These are phyloP conservation scores for Sarcophilus harrisii DNA, from an alignment of 2,797 vertebrate genomes.

Conservation along the genomic window DNA sequence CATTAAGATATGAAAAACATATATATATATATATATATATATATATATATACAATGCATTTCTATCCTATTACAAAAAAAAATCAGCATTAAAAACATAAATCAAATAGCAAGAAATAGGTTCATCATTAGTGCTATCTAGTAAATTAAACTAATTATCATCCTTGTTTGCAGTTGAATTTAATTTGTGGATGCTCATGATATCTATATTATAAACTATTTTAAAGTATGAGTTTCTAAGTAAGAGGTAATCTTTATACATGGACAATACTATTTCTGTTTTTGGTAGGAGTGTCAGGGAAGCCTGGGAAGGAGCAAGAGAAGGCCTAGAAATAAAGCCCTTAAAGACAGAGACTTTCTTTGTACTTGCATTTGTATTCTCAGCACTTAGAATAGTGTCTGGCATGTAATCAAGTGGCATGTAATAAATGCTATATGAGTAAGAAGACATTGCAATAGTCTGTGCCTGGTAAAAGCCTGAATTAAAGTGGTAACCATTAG, in stretches of 20 bases:
- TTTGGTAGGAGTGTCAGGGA: background rate
- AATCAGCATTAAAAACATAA: conserved; percentile 55
- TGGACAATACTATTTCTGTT: background rate
- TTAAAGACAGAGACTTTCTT: background rate
- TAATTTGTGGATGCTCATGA: conserved; percentile 50
- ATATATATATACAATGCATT: background rate
- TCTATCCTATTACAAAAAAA: conserved; percentile 48
- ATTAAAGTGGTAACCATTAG: background rate
- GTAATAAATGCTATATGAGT: background rate
- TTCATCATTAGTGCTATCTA: conserved; percentile 44
- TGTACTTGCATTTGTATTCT: background rate
- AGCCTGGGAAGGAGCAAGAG: background rate
- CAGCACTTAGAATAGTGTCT: background rate
- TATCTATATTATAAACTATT: conserved; percentile 57
- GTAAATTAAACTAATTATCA: conserved; percentile 63
- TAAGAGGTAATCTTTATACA: background rate
- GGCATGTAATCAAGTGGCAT: background rate
- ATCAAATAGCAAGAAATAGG: no score
- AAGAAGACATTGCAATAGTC: background rate
- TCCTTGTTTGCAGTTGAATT: conserved; percentile 46
- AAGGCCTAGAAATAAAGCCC: background rate
- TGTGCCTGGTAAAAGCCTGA: background rate
- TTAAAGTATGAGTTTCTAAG: conserved; percentile 62
- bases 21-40: background rate
- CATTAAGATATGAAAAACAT: background rate